Base-by-base conservation (phyloP, 2,113 vertebrate genomes). In the Mustela lutreola region DNA sequence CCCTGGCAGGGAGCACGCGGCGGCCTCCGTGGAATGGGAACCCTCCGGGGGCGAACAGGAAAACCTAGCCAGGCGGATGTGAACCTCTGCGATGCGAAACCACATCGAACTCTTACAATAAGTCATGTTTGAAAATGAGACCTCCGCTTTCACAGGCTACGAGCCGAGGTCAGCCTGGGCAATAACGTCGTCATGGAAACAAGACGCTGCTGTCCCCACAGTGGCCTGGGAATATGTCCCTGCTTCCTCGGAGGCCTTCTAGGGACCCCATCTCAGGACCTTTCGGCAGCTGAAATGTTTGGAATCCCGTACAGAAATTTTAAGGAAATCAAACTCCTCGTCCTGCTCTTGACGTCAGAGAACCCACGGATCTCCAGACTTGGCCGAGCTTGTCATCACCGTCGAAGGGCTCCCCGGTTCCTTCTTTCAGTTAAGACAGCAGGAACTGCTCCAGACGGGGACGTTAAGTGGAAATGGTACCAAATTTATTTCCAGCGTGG, bases 21-120 rank as follows among this genome's bases (percentile, higher is more conserved):
- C 42, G 53, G 14, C 26, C 56, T 26, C 7, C 11, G 19, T 4
- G 15, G 14, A 31, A n/a, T 45, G 2, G 0, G 8, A 24, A 2
- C 53, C 7, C 50, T 67, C n/a, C 58, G 18, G 4, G 36, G n/a
- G 15, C 10, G 7, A 11, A 81, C 15, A 10, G 53, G 24, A 89
- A 75, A 56, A 24, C 67, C 16, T 16, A 65, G 62, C 39, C 76
- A 48, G 18, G 21, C 0, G 4, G 22, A 48, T 5, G 45, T 45
- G 9, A 39, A 26, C 18, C 18, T 28, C 36, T n/a, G 12, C 65
- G 58, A 11, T 18, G 1, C 42, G 76, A 81, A 42, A 63, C 63
- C 63, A 65, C 31, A 31, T 22, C 18, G 26, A 45, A 33, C 75
- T 80, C 31, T 21, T n/a, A 16, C 10, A 78, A 31, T 73, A 73